Evolutionary conservation across 2,888 invertebrate species (phyloP).

Genomic region (Diarsia brunnea): DNA sequence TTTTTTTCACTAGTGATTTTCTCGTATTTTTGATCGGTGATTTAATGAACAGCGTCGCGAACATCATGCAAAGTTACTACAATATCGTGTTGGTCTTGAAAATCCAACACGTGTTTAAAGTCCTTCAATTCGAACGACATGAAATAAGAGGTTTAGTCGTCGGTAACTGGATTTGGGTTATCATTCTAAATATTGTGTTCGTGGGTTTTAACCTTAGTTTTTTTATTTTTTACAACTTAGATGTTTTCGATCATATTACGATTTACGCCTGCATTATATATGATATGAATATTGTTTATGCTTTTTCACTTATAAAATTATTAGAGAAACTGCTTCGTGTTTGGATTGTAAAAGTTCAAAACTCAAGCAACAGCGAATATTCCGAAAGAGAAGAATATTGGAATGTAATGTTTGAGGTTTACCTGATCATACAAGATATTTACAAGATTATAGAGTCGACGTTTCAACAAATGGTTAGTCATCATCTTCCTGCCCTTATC

Average conservation of each 20-base stretch:
- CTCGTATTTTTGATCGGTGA: slow-evolving; percentile 1
- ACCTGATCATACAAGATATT: background rate
- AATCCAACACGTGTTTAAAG: slow-evolving; percentile 4
- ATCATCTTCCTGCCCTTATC: too few species aligned
- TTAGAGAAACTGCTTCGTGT: background rate
- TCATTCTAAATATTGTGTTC: slow-evolving; percentile 2
- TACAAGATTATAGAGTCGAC: slow-evolving; percentile 1
- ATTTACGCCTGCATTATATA: slow-evolving; percentile 14
- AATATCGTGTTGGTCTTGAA: background rate
- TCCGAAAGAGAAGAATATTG: background rate
- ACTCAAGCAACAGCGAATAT: background rate
- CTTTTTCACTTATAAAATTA: slow-evolving; percentile 1
- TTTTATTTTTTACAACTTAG: background rate
- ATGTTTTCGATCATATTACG: background rate
- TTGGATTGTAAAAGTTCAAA: slow-evolving; percentile 10
- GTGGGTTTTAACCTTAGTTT: background rate
- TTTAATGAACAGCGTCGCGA: slow-evolving; percentile 3
- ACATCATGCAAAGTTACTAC: background rate
- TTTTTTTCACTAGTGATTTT: background rate
- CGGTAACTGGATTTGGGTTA: background rate
- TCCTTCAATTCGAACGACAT: background rate
- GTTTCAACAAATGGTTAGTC: slow-evolving; percentile 3
- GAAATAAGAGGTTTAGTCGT: background rate
- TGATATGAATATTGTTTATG: slow-evolving; percentile 2
- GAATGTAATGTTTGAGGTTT: background rate